These are phyloP conservation scores for Thymelicus lineola DNA, from an alignment of 2,888 invertebrate genomes.

Conservation along the genomic window DNA sequence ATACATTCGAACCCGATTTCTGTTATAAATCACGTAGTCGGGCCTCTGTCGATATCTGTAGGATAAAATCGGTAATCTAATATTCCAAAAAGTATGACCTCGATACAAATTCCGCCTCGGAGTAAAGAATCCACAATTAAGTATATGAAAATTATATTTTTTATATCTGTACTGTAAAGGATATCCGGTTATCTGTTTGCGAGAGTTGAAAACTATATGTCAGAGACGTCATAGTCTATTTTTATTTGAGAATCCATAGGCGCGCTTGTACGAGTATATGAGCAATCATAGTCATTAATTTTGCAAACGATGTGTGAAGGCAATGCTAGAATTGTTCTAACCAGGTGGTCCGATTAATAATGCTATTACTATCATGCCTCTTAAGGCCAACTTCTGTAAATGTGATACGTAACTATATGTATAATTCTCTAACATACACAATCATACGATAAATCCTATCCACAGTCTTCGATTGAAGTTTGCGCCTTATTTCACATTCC, in stretches of 20 bases:
- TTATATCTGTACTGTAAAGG: neutral
- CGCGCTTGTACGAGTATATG: neutral
- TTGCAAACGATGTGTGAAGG: conserved; percentile 30
- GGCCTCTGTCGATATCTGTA: conserved; percentile 13
- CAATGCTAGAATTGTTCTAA: conserved; percentile 3
- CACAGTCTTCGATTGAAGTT: conserved; percentile 4
- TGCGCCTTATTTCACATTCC: conserved; percentile 16
- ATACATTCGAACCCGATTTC: conserved; percentile 5
- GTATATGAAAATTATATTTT: neutral
- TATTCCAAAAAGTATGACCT: conserved; percentile 29
- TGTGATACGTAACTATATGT: conserved; percentile 2
- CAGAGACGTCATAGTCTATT: conserved; percentile 14
- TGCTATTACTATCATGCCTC: conserved; percentile 3
- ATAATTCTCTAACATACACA: conserved; percentile 1
- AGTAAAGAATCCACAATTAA: neutral
- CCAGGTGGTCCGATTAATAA: conserved; percentile 35
- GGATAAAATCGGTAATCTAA: conserved; percentile 23
- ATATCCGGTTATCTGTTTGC: conserved; percentile 12
- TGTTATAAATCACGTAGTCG: conserved; percentile 28
- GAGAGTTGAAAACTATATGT: conserved; percentile 20
- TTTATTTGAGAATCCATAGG: neutral
- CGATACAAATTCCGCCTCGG: conserved; percentile 12
- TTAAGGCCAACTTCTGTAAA: conserved; percentile 7
- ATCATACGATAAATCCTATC: conserved; percentile 8
- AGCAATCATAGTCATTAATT: conserved; percentile 25